Evolutionary conservation across 2,888 invertebrate species (phyloP), one percentile per base, ranked within the genome.

Genomic region (Lasioglossum vierecki): DNA sequence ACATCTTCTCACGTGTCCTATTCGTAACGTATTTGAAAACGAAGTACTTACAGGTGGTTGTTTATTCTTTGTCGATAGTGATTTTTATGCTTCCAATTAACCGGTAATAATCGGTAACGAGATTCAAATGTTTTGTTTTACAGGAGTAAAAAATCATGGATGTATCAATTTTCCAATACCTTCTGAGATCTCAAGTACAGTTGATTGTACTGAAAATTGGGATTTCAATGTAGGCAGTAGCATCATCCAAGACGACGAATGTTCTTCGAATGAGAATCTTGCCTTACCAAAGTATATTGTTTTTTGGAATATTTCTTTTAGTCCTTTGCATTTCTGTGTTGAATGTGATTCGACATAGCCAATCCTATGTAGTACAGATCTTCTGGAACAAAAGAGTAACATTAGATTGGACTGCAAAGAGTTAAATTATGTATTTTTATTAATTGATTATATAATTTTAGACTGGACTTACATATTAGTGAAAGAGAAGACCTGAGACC

Each of bases 1-100:
- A 5, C 95, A 95, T 74, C 83, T 94, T 4, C 15, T 82, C 22
- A 83, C 70, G 0, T 95, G 94, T 46, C 91, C 92, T 0, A 89
- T 88, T 70, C 89, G 88, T 74, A 88, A 46, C 60, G 60, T 82
- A n/a, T 39, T 90, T 0, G 79, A 89, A 6, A 85, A 88, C 2
- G 80, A 80, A 74, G 49, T 82, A 4, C 88, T 83, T 80, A 53
- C 85, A 84, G 86, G 86, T 82, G 22, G 22, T 18, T 9, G 91
- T 92, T 88, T 88, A 49, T 81, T n/a, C 13, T 35, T 70, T 41
- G 11, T 41, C 2, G 4, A 2, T 70, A 41, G 13, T n/a, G 9
- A 46, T n/a, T 46, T 46, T 39, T 5, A 4, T 2, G 9, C 3
- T 6, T 57, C 6, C 6, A 4, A 57, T 63, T 6, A 13, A 35